Evolutionary conservation across 2,888 invertebrate genomes (phyloP), one percentile per base, ranked within the genome.

Genomic region (Lycia hirtaria): DNA sequence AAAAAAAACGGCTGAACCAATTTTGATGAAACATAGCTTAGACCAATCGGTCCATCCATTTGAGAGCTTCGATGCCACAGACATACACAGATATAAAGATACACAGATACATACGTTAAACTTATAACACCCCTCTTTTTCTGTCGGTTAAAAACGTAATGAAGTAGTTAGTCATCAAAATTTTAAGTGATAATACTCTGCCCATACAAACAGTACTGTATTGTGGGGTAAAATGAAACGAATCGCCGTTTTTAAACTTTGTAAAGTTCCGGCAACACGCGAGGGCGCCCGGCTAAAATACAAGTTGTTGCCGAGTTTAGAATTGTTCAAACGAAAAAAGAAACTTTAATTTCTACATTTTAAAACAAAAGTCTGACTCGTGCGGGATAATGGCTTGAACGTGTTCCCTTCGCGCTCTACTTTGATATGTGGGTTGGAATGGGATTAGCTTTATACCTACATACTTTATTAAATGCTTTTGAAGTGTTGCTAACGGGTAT

Each of bases 331-430:
- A 73, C 83, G 81, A 86, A 89, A 90, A 89, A 91, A 87, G 84
- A 81, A 89, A 88, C 81, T 90, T 89, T 87, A 88, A 89, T 89
- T 90, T 83, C 80, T 85, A 87, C 85, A 82, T 86, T 90, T 89
- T 87, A 84, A 88, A 90, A 88, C 85, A 82, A 87, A 87, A 88
- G 86, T 85, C 87, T 81, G 76, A 65, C 74, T 72, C 67, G 64
- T 64, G 71, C 50, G 79, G 81, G 87, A 82, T 91, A 88, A 91
- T 91, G 88, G 88, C 78, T 72, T 72, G 80, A 76, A 75, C 86
- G 76, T 87, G 88, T 87, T 78, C 71, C 69, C 74, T 67, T 78
- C 67, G 57, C 62, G 57, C 44, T 35, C 41, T 62, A 60, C 62
- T 62, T 62, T 62, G 57, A 55, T 62, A 52, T 67, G 55, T 55